Base-by-base conservation (phyloP, 2,113 vertebrate genomes). In the Polyodon spathula region DNA sequence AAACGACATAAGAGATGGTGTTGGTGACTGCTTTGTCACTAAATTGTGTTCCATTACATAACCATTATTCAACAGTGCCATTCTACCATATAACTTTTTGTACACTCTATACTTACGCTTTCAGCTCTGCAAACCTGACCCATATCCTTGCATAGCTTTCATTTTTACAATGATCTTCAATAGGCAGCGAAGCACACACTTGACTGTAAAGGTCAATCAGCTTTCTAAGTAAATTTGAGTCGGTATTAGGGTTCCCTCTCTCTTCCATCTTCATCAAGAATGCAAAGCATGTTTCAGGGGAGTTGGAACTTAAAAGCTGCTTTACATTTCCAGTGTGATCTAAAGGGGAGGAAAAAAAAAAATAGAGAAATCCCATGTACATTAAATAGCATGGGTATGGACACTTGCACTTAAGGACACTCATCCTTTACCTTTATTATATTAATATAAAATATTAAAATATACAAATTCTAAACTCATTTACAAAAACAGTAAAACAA, bases 81-180 rank as follows among this genome's bases (percentile, higher is more conserved):
- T 44, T 44, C 15, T 2, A 14, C 6, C n/a, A 27, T 58, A 10
- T 40, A 27, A n/a, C 0, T 37, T 0, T 37, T 0, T 8, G 10
- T 55, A 65, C 60, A 63, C 9, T 5, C n/a, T 42, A 57, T 70
- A 89, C 90, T 92, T 76, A 97, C 95, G 82, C 92, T 77, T 90
- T 97, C 59, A 97, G 78, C 69, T 98, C 92, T 1, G 95, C 95
- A 77, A 93, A 97, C 78, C 92, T 84, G 68, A 97, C 90, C 56
- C 96, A 81, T 71, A 98, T 93, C 61, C 76, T 84, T 75, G 93
- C 93, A 39, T 95, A 98, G 81, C 81, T 91, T 78, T 85, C 74
- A 53, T 92, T 89, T 66, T 92, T 87, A 62, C 88, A 88, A 42
- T 93, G 85, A 43, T 93, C 88, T 71, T 88, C 88, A 63, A 92